Base-by-base conservation (phyloP, 2,888 invertebrate genomes). In the Hypomecis punctinalis region DNA sequence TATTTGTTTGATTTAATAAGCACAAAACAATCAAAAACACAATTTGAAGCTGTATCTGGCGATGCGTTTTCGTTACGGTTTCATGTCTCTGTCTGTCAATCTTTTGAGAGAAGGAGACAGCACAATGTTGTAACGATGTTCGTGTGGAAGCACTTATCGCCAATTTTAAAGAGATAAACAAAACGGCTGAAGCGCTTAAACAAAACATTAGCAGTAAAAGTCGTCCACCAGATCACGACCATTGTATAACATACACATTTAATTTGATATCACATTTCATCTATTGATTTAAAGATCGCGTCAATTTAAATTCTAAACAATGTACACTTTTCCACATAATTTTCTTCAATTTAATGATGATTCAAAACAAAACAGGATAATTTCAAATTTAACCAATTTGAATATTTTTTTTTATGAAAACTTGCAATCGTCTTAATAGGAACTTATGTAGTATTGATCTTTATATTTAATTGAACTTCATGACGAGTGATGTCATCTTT, bases 401-500 rank as follows among this genome's bases (percentile, higher is more conserved):
- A 23, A 23, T 23, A 23, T 23, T 3, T 23, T 23, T n/a, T 23
- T 36, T 35, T n/a, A 48, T 37, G 40, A 36, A 11, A 48, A 37
- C 49, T 49, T 13, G 51, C 33, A 35, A 39, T 39, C 42, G 55
- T 49, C n/a, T 43, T 55, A n/a, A 23, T 55, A 54, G 61, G 61
- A 62, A 62, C 61, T 62, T 66, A 49, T 52, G 58, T 56, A 40
- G 47, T 45, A 52, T 51, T 51, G 13, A 36, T 46, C 49, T 43
- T 9, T 13, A 42, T 7, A 49, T 10, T 54, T 42, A 9, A 6
- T 33, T 33, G 9, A 45, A 59, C 45, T 49, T 49, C 55, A 51
- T 36, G 43, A 52, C 40, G 66, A 40, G 33, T 58, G 45, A 61
- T 55, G 23, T 56, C 60, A 68, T 53, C 66, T 66, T 40, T 68